Conservation (phyloP, 37 sponge, comb jelly and placozoan species). For the Chondrilla cf. caribensis region DNA sequence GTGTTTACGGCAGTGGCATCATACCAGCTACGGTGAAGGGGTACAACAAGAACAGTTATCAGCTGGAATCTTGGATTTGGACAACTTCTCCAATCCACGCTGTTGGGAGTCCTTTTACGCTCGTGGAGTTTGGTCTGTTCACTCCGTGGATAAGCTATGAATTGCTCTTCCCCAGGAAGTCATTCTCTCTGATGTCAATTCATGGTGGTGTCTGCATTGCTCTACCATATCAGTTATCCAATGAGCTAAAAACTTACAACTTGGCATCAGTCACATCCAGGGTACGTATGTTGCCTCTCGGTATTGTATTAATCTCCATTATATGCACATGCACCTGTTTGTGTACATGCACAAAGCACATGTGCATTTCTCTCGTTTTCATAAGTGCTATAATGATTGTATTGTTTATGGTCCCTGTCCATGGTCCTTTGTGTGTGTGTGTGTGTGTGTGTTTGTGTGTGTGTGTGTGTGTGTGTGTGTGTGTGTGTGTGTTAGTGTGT, state of each 20-base stretch:
- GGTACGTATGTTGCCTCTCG: not conserved
- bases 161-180: not conserved
- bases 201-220: not conserved
- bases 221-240: not conserved
- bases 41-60: not conserved
- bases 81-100: not conserved
- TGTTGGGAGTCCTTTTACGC: not conserved
- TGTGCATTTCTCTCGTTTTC: too few species aligned
- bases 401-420: too few species aligned
- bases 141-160: constrained; percentile 15
- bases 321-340: not conserved
- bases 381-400: too few species aligned
- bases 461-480: too few species aligned
- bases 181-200: not conserved
- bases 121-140: constrained; percentile 15
- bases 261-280: not conserved
- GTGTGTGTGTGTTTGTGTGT: too few species aligned
- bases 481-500: too few species aligned
- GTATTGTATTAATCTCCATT: not conserved
- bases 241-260: too few species aligned
- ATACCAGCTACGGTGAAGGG: not conserved
- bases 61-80: not conserved
- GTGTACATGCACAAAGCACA: too few species aligned
- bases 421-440: too few species aligned
- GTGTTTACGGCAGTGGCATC: not conserved